Evolutionary conservation across 2,113 vertebrate genomes (phyloP).

Genomic region (Petrocephalus zakoni): DNA sequence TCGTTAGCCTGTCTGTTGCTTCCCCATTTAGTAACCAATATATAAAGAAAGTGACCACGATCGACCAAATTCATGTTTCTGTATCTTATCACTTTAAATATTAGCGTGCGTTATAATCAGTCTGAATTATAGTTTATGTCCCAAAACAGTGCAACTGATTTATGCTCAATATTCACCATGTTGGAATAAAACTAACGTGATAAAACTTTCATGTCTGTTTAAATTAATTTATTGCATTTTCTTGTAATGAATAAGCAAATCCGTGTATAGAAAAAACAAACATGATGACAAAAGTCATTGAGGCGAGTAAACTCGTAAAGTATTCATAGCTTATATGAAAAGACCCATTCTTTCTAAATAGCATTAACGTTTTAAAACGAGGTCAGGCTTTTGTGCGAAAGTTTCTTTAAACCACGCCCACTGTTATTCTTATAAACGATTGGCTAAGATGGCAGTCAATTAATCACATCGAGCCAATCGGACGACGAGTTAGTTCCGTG

Average conservation of each 20-base stretch:
- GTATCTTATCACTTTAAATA: not conserved
- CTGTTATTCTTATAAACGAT: not conserved
- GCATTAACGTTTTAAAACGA: not conserved
- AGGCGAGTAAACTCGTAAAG: not conserved
- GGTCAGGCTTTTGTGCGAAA: constrained; percentile 15
- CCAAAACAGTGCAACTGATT: not conserved
- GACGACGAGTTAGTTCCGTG: not conserved
- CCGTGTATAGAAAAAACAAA: not conserved
- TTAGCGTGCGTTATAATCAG: not conserved
- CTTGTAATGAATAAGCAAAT: not conserved
- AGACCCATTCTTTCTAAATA: not conserved
- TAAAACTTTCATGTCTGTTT: not conserved
- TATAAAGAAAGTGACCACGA: not conserved
- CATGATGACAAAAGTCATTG: not conserved
- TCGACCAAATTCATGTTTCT: not conserved
- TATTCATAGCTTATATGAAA: not conserved
- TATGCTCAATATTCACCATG: not conserved
- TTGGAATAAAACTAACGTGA: not conserved
- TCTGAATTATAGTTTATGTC: not conserved
- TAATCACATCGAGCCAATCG: constrained; percentile 41
- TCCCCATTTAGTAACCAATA: not conserved
- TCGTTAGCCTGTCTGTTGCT: not conserved
- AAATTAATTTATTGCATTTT: not conserved
- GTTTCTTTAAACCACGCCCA: constrained; percentile 31
- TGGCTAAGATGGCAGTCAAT: not conserved